Conservation (phyloP, 2,888 invertebrate species). For the Nowickia ferox region DNA sequence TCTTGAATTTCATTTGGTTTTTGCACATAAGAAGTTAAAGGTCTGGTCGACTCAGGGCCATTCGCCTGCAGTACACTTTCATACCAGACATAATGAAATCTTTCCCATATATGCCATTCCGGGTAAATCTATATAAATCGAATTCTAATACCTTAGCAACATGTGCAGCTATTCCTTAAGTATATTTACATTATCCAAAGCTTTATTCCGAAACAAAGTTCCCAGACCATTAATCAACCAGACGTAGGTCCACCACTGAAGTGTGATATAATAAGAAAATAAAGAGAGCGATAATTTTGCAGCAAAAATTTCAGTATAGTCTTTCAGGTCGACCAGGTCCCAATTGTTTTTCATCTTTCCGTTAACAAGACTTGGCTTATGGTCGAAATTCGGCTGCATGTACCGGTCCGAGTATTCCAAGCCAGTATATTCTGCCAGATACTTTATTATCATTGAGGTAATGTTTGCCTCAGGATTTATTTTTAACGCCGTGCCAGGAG, state of each 20-base stretch:
- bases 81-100: slow-evolving; percentile 73
- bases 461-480: slow-evolving; percentile 89
- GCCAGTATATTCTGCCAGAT: slow-evolving; percentile 86
- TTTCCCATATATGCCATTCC: slow-evolving; percentile 58
- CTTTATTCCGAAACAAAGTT: slow-evolving; percentile 94
- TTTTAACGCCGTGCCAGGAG: slow-evolving; percentile 80
- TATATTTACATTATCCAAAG: slow-evolving; percentile 86
- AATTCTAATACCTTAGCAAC: neutral
- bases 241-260: slow-evolving; percentile 88
- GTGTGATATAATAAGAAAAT: slow-evolving; percentile 90
- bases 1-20: slow-evolving; percentile 91
- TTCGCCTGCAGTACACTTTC: slow-evolving; percentile 90
- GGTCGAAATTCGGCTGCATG: too few species aligned
- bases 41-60: slow-evolving; percentile 89
- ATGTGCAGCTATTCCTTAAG: neutral
- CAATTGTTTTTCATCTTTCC: slow-evolving; percentile 48
- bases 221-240: slow-evolving; percentile 90
- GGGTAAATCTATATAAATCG: slow-evolving; percentile 83
- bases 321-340: slow-evolving; percentile 73
- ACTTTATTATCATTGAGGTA: slow-evolving; percentile 85
- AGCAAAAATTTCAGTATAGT: slow-evolving; percentile 82
- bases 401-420: too few species aligned
- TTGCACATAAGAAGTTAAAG: slow-evolving; percentile 90
- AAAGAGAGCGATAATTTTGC: slow-evolving; percentile 88
- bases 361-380: too few species aligned